Evolutionary conservation across 2,113 vertebrate genomes (phyloP).

Genomic region (Serilophus lunatus): DNA sequence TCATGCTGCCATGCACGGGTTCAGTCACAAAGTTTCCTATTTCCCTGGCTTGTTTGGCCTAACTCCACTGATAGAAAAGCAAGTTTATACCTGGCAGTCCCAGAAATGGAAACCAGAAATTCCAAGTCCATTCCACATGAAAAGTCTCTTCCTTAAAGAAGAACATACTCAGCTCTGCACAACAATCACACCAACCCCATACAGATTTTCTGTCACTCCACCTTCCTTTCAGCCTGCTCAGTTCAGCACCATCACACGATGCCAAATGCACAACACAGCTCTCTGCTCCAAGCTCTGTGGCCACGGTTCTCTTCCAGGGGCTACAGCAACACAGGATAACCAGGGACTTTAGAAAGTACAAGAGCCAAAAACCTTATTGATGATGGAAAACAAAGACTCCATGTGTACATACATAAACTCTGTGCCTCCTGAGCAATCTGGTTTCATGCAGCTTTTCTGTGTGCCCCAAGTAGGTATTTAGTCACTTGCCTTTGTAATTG

Average conservation of each 20-base stretch:
- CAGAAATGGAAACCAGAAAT: background rate
- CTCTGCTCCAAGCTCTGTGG: background rate
- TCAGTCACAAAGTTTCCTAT: background rate
- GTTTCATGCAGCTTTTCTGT: background rate
- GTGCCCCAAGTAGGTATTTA: background rate
- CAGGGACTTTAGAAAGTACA: background rate
- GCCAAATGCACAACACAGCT: background rate
- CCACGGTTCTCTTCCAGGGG: background rate
- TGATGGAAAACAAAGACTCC: background rate
- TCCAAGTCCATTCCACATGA: background rate
- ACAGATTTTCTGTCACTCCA: background rate
- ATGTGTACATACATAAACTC: rapidly evolving
- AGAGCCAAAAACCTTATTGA: background rate
- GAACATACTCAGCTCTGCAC: background rate
- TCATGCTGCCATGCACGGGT: background rate
- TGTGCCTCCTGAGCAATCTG: background rate
- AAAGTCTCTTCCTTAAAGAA: background rate
- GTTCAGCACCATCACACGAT: background rate
- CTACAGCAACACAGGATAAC: background rate
- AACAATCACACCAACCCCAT: background rate
- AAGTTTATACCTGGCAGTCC: background rate
- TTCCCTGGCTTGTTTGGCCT: background rate
- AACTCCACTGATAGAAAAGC: background rate
- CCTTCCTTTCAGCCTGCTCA: background rate
- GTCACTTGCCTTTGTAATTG: background rate